These are phyloP conservation scores for Chaetophractus vellerosus DNA, from an alignment of 2,797 vertebrate species.

Conservation along the genomic window DNA sequence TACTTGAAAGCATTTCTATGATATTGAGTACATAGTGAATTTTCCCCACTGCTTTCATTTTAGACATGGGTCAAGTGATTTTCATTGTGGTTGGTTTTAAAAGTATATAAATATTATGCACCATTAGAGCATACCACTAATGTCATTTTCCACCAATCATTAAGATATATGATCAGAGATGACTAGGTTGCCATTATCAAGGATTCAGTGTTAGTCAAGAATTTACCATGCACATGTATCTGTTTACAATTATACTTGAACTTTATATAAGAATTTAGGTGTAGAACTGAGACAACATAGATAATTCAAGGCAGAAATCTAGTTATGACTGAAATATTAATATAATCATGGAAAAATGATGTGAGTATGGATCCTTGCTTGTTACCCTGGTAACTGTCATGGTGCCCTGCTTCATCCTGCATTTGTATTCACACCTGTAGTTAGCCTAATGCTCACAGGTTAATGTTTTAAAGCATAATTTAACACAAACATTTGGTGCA, in stretches of 20 bases:
- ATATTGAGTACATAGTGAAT: slow-evolving; percentile 3
- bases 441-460: neutral
- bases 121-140: slow-evolving; percentile 28
- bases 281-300: slow-evolving; percentile 25
- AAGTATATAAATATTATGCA: slow-evolving; percentile 63
- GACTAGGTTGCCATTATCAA: slow-evolving; percentile 28
- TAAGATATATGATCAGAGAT: slow-evolving; percentile 40
- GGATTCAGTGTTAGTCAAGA: neutral
- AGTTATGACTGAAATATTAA: slow-evolving; percentile 13
- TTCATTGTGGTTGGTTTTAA: slow-evolving; percentile 47
- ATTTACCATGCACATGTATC: slow-evolving; percentile 32
- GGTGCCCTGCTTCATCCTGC: neutral
- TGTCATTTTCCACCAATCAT: slow-evolving; percentile 23
- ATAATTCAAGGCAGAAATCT: slow-evolving; percentile 34
- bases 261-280: slow-evolving; percentile 53
- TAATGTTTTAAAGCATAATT: neutral
- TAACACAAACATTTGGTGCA: neutral
- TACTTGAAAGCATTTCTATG: slow-evolving; percentile 15
- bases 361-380: neutral
- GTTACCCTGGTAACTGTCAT: neutral
- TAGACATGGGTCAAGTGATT: slow-evolving; percentile 56
- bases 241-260: slow-evolving; percentile 57
- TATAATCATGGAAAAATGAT: neutral
- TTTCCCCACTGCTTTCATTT: slow-evolving; percentile 54
- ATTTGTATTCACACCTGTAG: neutral